phyloP scores from a whole-genome alignment of 2,113 vertebrate genomes.

The Irena cyanogastra region DNA sequence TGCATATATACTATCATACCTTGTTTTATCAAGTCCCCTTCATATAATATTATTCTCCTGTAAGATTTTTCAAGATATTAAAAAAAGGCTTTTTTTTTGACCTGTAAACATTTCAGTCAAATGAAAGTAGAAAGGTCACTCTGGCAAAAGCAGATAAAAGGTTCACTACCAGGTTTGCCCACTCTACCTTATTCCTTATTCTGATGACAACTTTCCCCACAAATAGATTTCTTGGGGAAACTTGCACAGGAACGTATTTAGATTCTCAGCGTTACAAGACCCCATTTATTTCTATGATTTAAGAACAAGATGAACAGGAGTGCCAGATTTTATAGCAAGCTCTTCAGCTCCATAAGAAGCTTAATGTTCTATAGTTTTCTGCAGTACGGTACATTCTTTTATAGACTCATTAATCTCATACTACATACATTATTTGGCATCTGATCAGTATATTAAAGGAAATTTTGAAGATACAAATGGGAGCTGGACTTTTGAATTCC shows the following conservation, averaged over 20 bases:
- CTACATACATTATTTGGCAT: background rate
- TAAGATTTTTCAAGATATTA: background rate
- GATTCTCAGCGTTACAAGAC: background rate
- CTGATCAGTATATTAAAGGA: background rate
- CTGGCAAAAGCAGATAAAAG: background rate
- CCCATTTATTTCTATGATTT: background rate
- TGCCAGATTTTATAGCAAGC: background rate
- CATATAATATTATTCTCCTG: background rate
- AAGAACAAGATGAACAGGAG: background rate
- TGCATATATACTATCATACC: background rate
- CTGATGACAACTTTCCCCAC: background rate
- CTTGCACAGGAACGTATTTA: background rate
- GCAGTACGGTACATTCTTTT: background rate
- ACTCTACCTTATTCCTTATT: background rate
- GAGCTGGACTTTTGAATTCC: background rate
- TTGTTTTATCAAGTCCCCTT: background rate
- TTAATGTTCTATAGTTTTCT: background rate
- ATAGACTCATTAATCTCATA: background rate
- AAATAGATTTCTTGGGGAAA: background rate
- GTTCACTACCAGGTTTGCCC: background rate
- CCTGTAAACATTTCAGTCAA: background rate
- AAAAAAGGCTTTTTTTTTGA: background rate
- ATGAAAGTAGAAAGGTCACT: background rate
- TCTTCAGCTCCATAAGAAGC: background rate
- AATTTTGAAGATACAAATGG: background rate